Base-by-base conservation (phyloP, 2,888 invertebrate genomes). In the Dolomedes plantarius region DNA sequence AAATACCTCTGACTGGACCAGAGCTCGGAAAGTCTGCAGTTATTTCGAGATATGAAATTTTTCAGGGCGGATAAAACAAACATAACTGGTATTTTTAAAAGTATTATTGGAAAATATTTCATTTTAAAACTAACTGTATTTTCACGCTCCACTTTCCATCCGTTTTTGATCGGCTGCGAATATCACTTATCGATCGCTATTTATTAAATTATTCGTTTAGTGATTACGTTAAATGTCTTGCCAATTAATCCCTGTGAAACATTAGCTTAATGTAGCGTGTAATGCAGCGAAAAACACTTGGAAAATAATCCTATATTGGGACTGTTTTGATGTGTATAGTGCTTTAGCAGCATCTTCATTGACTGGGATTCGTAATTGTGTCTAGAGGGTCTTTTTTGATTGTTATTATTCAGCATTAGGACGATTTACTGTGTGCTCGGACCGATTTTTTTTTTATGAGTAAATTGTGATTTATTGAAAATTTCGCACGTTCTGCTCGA, bases 181-280 rank as follows among this genome's bases (percentile, higher is more conserved):
- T 23, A 56, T 56, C 56, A 56, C 23, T 19, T 19, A 56, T 56
- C 56, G 56, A 56, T 56, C 56, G 56, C 16, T 16, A 56, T 56
- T 56, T 56, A 56, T 56, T 56, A 56, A 56, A 56, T 56, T 56
- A 56, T 56, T 56, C 56, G 56, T 56, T 23, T 23, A 56, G 56
- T 23, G 56, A 56, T 56, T 56, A 56, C 23, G 56, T 56, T 56
- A 56, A 56, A 56, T 56, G 56, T 56, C 56, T 23, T 56, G 56
- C 23, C 56, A 56, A 56, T 56, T 56, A 56, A 56, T 56, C 56
- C 19, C 23, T 23, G 56, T 56, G 56, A 56, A 56, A 23, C 56
- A 56, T 56, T 56, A 56, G 56, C 13, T 56, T 56, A 56, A 56
- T 56, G 56, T 56, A 56, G 56, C 56, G 56, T 56, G 56, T 56